Evolutionary conservation across 2,797 vertebrate genomes (phyloP).

Genomic region (Brachyrhaphis roseni): DNA sequence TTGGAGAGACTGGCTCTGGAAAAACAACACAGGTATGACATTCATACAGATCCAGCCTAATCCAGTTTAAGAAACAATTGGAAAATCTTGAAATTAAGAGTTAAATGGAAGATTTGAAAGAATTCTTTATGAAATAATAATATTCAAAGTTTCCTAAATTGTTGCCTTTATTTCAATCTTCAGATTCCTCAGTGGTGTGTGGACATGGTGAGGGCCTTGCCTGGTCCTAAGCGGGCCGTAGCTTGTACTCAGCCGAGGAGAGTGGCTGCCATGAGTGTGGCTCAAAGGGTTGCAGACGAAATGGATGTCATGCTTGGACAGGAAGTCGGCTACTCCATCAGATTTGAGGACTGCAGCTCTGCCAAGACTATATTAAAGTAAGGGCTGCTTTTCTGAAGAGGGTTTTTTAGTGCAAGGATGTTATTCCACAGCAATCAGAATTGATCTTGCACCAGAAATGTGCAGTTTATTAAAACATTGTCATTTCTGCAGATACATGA

Average conservation of each 20-base stretch:
- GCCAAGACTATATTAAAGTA: conserved; percentile 99
- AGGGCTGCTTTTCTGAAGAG: conserved; percentile 55
- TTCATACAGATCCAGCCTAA: background rate
- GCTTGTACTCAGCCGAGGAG: conserved; percentile 97
- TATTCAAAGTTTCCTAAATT: background rate
- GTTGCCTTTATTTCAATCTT: conserved; percentile 28
- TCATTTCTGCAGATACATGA: conserved; percentile 90
- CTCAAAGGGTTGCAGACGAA: conserved; percentile 97
- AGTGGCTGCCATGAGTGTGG: conserved; percentile 98
- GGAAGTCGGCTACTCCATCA: conserved; percentile 98
- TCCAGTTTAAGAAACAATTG: background rate
- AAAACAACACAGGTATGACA: conserved; percentile 94
- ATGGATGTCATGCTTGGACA: conserved; percentile 99
- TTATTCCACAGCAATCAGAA: background rate
- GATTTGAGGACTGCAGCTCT: conserved; percentile 99
- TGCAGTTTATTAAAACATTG: conserved; percentile 2
- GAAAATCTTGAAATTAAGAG: background rate
- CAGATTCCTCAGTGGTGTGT: conserved; percentile 99
- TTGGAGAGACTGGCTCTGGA: conserved; percentile 98
- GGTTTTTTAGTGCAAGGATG: background rate
- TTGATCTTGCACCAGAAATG: background rate
- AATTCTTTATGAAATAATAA: background rate
- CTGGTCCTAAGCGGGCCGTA: conserved; percentile 94
- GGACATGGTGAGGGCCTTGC: conserved; percentile 91
- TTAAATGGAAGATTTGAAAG: conserved; percentile 3